Evolutionary conservation across 2,113 vertebrate species (phyloP).

Genomic region (Polyodon spathula): DNA sequence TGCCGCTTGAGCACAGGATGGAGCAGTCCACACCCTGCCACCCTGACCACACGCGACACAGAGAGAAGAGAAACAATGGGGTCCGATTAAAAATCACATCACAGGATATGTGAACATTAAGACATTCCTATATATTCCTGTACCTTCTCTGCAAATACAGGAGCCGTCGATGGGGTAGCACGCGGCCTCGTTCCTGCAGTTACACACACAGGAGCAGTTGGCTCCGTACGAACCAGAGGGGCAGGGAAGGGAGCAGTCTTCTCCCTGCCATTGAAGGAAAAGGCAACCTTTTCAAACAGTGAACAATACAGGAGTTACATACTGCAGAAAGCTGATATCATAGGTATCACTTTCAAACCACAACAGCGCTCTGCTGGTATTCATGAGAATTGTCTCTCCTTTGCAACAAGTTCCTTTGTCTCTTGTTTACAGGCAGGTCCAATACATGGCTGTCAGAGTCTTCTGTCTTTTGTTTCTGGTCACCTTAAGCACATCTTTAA

Average conservation of each 20-base stretch:
- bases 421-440: no score
- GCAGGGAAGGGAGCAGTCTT: slow-evolving; percentile 74
- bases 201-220: slow-evolving; percentile 80
- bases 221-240: slow-evolving; percentile 70
- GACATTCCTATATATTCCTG: background rate
- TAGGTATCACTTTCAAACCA: no score
- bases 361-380: no score
- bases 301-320: no score
- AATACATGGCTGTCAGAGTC: no score
- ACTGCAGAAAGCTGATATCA: no score
- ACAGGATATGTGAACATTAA: background rate
- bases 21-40: slow-evolving; percentile 91
- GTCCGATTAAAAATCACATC: background rate
- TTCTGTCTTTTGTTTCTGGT: no score
- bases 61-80: background rate
- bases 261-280: slow-evolving; percentile 62
- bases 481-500: no score
- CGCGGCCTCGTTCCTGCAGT: slow-evolving; percentile 70
- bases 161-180: slow-evolving; percentile 83
- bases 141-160: slow-evolving; percentile 90
- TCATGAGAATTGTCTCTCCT: no score
- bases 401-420: background rate
- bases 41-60: slow-evolving; percentile 60
- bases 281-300: slow-evolving; percentile 13
- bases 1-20: slow-evolving; percentile 77